Evolutionary conservation across 1,140 invertebrate genomes (phyloP), one percentile per base, ranked within the genome.

Genomic region (Potamilus streckersoni): DNA sequence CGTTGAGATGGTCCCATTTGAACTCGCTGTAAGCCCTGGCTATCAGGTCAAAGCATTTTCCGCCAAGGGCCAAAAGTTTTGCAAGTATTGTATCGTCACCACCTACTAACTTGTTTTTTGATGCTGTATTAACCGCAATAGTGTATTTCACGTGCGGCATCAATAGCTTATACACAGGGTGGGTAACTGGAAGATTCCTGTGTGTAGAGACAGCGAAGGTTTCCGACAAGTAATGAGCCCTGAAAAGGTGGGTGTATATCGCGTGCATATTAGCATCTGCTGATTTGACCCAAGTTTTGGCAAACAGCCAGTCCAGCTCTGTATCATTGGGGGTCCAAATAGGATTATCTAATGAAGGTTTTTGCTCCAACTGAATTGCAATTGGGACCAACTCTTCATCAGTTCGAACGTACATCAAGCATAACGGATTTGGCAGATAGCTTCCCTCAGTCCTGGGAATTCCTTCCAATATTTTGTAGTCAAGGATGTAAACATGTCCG

Each of bases 301-400:
- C 74, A 14, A 76, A 65, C 15, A 76, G 49, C 74, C 74, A 76
- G 8, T 71, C 74, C 61, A 71, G 12, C 68, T 65, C 69, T 2
- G 15, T 17, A 60, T 76, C 74, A 38, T 71, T 71, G 11, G 74
- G 69, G 11, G 74, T 76, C 74, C 74, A 76, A 38, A 76, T 72
- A 11, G 74, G 74, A 71, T 72, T 76, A 2, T 61, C 38, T 12
- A 65, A 70, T 16, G 69, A 69, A 13, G 74, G 74, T 23, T 66
- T 55, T 70, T 72, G 69, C 31, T 62, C 31, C 61, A 76, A 55
- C 49, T 76, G 74, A 23, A 76, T 72, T 57, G 74, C 74, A 19
- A 76, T 76, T 16, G 74, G 74, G 6, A 71, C 69, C 23, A 76
- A 63, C 13, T 61, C 2, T 23, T 64, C 74, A 6, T 62, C 49